Evolutionary conservation across 2,888 invertebrate species (phyloP).

Genomic region (Sepioteuthis lessoniana): DNA sequence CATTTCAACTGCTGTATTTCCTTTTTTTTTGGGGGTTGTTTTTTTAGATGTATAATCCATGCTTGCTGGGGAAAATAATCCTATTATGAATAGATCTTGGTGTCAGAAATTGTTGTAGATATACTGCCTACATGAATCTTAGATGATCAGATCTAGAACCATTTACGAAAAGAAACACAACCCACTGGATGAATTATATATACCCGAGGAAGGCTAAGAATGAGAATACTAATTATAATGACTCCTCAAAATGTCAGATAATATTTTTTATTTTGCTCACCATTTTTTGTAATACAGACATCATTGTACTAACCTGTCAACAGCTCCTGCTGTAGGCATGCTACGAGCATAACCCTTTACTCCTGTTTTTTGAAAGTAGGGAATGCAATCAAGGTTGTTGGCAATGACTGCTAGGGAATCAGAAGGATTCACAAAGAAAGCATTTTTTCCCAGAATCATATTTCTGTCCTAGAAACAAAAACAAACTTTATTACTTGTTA

Average conservation of each 20-base stretch:
- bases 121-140: no score
- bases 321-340: slow-evolving; percentile 97
- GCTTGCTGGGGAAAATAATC: no score
- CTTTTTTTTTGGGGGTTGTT: no score
- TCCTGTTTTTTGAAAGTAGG: slow-evolving; percentile 91
- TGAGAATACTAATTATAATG: no score
- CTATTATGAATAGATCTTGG: no score
- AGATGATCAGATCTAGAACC: no score
- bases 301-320: slow-evolving; percentile 81
- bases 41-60: no score
- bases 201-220: no score
- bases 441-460: slow-evolving; percentile 95
- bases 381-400: slow-evolving; percentile 90
- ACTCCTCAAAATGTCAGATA: background rate
- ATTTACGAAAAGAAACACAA: no score
- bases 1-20: no score
- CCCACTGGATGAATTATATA: no score
- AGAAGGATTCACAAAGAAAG: slow-evolving; percentile 98
- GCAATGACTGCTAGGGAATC: slow-evolving; percentile 97
- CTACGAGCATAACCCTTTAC: slow-evolving; percentile 95
- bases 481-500: background rate
- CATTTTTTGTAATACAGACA: background rate
- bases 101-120: no score
- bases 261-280: background rate
- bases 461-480: slow-evolving; percentile 85